Percentiles rank a stretch among this genome's conserved stretches.
Conservation (phyloP, 2,113 vertebrate species). For the Panthera leo region DNA sequence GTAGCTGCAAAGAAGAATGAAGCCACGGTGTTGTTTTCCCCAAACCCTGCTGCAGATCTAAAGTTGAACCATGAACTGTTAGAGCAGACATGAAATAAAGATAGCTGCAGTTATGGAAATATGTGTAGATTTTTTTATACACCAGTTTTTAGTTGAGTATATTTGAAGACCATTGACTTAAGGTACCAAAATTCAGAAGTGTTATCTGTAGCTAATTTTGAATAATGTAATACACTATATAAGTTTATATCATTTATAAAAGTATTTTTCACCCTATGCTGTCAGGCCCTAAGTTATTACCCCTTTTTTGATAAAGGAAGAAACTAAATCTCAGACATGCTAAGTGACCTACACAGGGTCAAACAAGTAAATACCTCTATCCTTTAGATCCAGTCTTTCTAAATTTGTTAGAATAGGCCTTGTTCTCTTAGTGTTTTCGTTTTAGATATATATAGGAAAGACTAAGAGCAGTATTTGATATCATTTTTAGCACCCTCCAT, state of each 20-base stretch:
- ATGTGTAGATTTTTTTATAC: background rate
- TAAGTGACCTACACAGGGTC: background rate
- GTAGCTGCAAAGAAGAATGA: background rate
- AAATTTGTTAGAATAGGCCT: background rate
- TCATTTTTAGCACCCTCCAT: background rate
- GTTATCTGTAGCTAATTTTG: background rate
- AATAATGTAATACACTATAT: background rate
- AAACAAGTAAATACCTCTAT: background rate
- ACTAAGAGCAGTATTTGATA: background rate
- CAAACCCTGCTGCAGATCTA: background rate
- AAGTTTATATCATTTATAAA: background rate
- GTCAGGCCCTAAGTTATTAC: background rate
- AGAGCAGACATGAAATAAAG: background rate
- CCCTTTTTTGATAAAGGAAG: background rate
- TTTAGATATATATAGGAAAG: background rate
- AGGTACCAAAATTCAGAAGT: background rate
- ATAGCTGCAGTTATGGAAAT: background rate
- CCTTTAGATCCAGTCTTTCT: background rate
- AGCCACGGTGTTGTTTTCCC: background rate
- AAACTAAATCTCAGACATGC: background rate
- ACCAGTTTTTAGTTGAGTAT: background rate
- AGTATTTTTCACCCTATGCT: background rate
- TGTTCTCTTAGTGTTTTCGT: background rate
- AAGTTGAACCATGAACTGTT: background rate
- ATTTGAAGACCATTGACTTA: constrained; percentile 26